Evolutionary conservation across 1,140 invertebrate genomes (phyloP), one percentile per base, ranked within the genome.

Genomic region (Ostrea denselamellosa): DNA sequence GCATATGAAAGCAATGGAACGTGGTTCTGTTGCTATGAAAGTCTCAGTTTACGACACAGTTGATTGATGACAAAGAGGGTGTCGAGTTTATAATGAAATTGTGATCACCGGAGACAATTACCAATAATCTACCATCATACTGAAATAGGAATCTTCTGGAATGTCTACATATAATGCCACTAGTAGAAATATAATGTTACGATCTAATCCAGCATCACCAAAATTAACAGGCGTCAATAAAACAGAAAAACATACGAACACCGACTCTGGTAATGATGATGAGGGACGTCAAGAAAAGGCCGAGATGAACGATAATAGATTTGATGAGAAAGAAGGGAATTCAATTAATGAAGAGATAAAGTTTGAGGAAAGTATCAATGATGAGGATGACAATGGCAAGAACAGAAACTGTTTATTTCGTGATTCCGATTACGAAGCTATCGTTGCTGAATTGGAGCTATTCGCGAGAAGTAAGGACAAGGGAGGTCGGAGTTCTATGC

Each of bases 21-120:
- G 68, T 77, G 25, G 22, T 25, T 77, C 68, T 25, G 68, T 77
- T 25, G 68, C 68, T 77, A 77, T 22, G 68, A 34, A 77, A 77
- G 68, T 28, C 25, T 77, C 68, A 34, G 68, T 77, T 77, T 77
- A 77, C 68, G 68, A 77, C 25, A 77, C 8, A 34, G 68, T 12
- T 77, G 68, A 77, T 8, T 77, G 68, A 77, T 77, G 68, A 77
- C 68, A 77, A 77, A 77, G 68, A 77, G 68, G 28, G 68, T 77
- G 68, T 77, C 68, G 28, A 34, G 68, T 34, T 77, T 77, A 34
- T 77, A 17, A 25, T 28, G 28, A 77, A 5, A 28, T 25, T 77
- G 68, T 8, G 28, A 34, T 10, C 68, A 34, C 10, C 28, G 28
- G 68, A 77, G n/a, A 71, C 65, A 34, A 28, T 34, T 77, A 77